Evolutionary conservation across 2,113 vertebrate species (phyloP).

Genomic region (Neogale vison): DNA sequence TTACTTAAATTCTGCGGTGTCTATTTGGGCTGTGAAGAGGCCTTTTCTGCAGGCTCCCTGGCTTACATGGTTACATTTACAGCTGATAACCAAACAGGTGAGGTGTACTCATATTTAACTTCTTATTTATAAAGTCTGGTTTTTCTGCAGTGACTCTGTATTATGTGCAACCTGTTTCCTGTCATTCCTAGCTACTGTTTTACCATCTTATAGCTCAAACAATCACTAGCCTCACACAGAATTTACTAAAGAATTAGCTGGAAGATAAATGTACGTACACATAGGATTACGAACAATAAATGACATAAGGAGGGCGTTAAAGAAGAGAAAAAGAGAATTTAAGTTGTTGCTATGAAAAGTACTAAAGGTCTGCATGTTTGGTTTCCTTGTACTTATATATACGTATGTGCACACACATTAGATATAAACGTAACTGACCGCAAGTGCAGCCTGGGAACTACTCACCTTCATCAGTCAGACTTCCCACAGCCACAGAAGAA

Average conservation of each 20-base stretch:
- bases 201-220: background rate
- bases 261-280: conserved; percentile 23
- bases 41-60: background rate
- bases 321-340: background rate
- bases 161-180: background rate
- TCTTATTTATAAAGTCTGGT: background rate
- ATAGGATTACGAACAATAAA: background rate
- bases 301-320: background rate
- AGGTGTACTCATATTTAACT: background rate
- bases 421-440: background rate
- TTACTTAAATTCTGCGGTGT: background rate
- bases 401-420: no score
- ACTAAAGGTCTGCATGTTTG: background rate
- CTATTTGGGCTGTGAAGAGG: background rate
- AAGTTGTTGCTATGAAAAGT: background rate
- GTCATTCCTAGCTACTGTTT: background rate
- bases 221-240: background rate
- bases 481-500: background rate
- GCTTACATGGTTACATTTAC: background rate
- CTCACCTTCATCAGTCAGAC: background rate
- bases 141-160: background rate
- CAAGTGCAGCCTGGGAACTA: background rate
- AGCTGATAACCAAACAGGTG: background rate
- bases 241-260: background rate
- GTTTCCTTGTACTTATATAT: background rate